A percentile compares a stretch with the other conserved stretches of the same genome.
phyloP scores from a whole-genome alignment of 2,888 invertebrate species.

The Cryptops parisi region DNA sequence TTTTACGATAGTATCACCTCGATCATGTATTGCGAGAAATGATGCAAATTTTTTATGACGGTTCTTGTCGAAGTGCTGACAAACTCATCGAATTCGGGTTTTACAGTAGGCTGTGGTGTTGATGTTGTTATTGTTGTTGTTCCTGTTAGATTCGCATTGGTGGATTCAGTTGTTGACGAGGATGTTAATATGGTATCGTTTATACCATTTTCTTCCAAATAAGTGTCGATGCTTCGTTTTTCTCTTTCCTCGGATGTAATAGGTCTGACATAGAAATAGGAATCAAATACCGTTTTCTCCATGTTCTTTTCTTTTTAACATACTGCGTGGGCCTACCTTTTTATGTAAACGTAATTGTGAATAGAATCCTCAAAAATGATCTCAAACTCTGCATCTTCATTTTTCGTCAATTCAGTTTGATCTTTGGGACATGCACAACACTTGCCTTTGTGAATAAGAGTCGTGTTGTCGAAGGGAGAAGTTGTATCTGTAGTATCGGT shows the following conservation, averaged over 20 bases:
- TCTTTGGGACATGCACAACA: conserved; percentile 29
- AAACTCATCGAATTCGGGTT: not conserved
- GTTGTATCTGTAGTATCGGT: no score
- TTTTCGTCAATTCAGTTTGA: conserved; percentile 25
- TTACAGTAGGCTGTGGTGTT: not conserved
- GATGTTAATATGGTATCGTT: not conserved
- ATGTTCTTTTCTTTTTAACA: no score
- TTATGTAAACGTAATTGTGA: conserved; percentile 57
- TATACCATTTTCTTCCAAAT: not conserved
- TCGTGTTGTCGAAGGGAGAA: no score
- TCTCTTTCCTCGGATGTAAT: no score
- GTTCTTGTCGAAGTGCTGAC: not conserved
- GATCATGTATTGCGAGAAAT: conserved; percentile 63
- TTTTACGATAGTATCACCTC: no score
- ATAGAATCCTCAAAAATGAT: conserved; percentile 65
- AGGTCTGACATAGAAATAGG: no score
- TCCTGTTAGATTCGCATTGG: not conserved
- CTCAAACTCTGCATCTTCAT: conserved; percentile 45
- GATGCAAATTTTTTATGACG: conserved; percentile 39
- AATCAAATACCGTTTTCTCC: no score
- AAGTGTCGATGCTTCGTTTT: not conserved
- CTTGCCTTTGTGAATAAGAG: no score
- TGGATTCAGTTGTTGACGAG: no score
- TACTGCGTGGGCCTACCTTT: no score
- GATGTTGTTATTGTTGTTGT: not conserved